A percentile compares a stretch with the other conserved stretches of the same genome.
phyloP scores from a whole-genome alignment of 2,888 invertebrate genomes.

The Drosophila flavopinicola region DNA sequence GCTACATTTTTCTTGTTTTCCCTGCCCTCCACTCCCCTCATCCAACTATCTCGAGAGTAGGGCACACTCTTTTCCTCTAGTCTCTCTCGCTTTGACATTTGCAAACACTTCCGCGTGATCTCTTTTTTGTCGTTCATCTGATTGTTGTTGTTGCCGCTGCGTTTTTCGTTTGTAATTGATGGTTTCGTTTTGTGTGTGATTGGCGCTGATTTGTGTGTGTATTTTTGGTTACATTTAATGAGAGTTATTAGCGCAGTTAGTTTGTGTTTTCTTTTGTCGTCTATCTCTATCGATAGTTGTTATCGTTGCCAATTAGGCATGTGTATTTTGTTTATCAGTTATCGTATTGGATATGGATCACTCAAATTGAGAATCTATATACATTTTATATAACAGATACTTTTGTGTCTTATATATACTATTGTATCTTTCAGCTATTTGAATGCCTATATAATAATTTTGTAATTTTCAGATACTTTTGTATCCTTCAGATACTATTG shows the following conservation, averaged over 20 bases:
- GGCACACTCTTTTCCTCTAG: conserved; percentile 32
- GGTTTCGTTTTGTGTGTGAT: conserved; percentile 58
- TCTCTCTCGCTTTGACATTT: conserved; percentile 61
- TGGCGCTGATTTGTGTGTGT: conserved; percentile 51
- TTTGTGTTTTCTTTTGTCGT: conserved; percentile 10
- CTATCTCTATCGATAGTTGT: conserved; percentile 26
- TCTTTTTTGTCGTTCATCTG: conserved; percentile 30
- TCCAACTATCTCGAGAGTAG: conserved; percentile 40
- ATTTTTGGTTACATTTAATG: conserved; percentile 65
- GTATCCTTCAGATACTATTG: too few relatives aligned
- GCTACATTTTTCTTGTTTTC: conserved; percentile 3
- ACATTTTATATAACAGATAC: background rate
- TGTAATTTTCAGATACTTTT: background rate
- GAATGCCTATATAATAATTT: background rate
- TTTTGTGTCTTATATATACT: background rate
- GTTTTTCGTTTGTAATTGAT: conserved; percentile 57
- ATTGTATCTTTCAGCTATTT: background rate
- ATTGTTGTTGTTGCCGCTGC: conserved; percentile 26
- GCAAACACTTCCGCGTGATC: conserved; percentile 72
- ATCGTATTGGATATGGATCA: too few relatives aligned
- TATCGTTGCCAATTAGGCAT: conserved; percentile 40
- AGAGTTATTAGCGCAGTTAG: conserved; percentile 62
- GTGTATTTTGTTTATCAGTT: too few relatives aligned
- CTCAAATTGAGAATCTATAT: background rate
- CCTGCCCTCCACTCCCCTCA: conserved; percentile 4